These are phyloP conservation scores for Corythucha ciliata DNA, from an alignment of 2,888 invertebrate species.

Conservation along the genomic window DNA sequence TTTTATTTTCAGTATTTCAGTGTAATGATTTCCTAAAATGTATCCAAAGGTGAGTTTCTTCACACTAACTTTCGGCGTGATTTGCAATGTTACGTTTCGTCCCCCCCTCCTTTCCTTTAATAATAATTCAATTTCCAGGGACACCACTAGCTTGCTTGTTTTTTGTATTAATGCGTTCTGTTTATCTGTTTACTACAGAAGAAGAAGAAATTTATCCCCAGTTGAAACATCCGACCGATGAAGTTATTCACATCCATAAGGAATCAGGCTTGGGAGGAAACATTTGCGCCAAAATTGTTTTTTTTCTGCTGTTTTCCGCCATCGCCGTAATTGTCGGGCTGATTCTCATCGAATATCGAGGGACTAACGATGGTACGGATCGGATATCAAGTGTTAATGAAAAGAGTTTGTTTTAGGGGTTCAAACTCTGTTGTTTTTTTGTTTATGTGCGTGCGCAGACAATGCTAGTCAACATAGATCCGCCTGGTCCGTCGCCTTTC, in stretches of 20 bases:
- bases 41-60: too few relatives aligned
- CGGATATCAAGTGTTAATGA: too few relatives aligned
- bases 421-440: too few relatives aligned
- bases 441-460: too few relatives aligned
- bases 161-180: slow-evolving; percentile 1
- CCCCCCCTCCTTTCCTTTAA: too few relatives aligned
- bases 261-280: slow-evolving; percentile 71
- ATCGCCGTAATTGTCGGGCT: slow-evolving; percentile 64
- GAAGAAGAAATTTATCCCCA: slow-evolving; percentile 31
- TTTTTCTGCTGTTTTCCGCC: slow-evolving; percentile 63
- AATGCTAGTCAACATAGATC: too few relatives aligned
- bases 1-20: slow-evolving; percentile 8
- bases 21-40: not conserved
- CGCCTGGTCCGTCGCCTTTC: slow-evolving; percentile 33
- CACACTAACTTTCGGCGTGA: too few relatives aligned
- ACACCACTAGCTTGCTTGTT: too few relatives aligned
- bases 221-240: slow-evolving; percentile 43
- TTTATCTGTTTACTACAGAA: slow-evolving; percentile 21
- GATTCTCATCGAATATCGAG: slow-evolving; percentile 70
- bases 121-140: not conserved
- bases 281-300: slow-evolving; percentile 74
- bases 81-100: too few relatives aligned
- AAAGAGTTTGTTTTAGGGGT: too few relatives aligned
- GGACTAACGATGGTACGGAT: slow-evolving; percentile 63
- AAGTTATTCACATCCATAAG: slow-evolving; percentile 66